phyloP scores from a whole-genome alignment of 1,140 invertebrate species.

The Orussus abietinus region DNA sequence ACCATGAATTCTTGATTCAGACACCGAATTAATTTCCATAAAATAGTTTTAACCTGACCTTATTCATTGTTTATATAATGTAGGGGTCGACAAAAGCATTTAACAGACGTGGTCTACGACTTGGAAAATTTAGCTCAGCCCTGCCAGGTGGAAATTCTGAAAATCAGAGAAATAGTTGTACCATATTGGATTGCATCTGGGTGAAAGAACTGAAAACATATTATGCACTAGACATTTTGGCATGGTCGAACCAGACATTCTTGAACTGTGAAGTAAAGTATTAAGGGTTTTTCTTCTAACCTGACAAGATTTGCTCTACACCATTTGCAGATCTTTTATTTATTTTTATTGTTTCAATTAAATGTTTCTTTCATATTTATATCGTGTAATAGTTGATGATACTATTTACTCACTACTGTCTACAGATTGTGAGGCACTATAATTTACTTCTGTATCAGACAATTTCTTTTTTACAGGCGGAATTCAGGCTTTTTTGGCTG shows the following conservation, averaged over 20 bases:
- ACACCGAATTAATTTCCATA: no score
- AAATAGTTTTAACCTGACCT: no score
- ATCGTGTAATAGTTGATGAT: no score
- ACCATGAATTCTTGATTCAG: no score
- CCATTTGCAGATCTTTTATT: constrained; percentile 7
- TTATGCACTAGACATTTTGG: constrained; percentile 78
- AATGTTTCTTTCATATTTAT: no score
- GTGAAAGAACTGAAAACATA: constrained; percentile 60
- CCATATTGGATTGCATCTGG: constrained; percentile 82
- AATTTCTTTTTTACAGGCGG: constrained; percentile 57
- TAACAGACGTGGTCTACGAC: constrained; percentile 62
- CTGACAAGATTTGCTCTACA: constrained; percentile 7
- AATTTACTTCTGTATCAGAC: constrained; percentile 9
- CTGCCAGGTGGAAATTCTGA: constrained; percentile 71
- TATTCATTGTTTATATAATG: constrained; percentile 31
- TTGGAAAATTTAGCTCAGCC: constrained; percentile 59
- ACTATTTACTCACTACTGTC: no score
- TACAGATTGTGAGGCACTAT: constrained; percentile 3
- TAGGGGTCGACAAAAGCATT: constrained; percentile 72
- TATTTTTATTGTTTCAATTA: constrained; percentile 12
- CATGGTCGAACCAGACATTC: constrained; percentile 74
- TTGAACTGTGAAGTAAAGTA: constrained; percentile 72
- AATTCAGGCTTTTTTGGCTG: constrained; percentile 76
- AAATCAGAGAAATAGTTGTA: constrained; percentile 42
- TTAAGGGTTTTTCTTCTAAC: constrained; percentile 10